Conservation (phyloP, 23 tunicate species). For the Halocynthia roretzi region DNA sequence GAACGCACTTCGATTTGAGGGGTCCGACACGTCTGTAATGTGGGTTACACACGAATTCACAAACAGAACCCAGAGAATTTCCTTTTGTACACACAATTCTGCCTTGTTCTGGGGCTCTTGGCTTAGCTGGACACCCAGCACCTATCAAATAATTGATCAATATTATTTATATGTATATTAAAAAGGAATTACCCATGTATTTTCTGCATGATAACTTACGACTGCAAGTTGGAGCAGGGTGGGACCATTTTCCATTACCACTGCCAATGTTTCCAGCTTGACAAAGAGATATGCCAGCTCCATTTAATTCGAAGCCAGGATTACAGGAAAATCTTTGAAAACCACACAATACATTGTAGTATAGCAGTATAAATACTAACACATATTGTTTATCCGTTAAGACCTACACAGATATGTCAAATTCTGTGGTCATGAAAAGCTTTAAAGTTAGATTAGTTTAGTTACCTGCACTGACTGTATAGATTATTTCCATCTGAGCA, state of each 20-base stretch:
- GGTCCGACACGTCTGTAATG: conserved; percentile 54
- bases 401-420: background rate
- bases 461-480: too few relatives aligned
- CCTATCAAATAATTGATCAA: conserved; percentile 8
- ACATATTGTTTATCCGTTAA: too few relatives aligned
- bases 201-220: background rate
- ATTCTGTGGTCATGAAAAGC: too few relatives aligned
- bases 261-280: conserved; percentile 6
- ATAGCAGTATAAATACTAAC: too few relatives aligned
- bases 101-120: conserved; percentile 37
- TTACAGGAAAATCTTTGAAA: too few relatives aligned
- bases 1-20: conserved; percentile 23
- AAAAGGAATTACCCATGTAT: background rate
- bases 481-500: background rate
- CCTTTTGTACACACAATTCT: conserved; percentile 42
- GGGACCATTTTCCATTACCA: conserved; percentile 14
- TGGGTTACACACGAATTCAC: conserved; percentile 47
- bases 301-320: too few relatives aligned
- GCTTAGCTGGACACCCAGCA: conserved; percentile 22
- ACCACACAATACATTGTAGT: too few relatives aligned
- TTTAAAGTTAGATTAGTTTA: too few relatives aligned
- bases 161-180: background rate
- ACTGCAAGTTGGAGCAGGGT: conserved; percentile 25
- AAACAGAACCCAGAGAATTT: conserved; percentile 39
- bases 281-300: background rate